Evolutionary conservation across 2,797 vertebrate genomes (phyloP), one percentile per base, ranked within the genome.

Genomic region (Sandelia bainsii): DNA sequence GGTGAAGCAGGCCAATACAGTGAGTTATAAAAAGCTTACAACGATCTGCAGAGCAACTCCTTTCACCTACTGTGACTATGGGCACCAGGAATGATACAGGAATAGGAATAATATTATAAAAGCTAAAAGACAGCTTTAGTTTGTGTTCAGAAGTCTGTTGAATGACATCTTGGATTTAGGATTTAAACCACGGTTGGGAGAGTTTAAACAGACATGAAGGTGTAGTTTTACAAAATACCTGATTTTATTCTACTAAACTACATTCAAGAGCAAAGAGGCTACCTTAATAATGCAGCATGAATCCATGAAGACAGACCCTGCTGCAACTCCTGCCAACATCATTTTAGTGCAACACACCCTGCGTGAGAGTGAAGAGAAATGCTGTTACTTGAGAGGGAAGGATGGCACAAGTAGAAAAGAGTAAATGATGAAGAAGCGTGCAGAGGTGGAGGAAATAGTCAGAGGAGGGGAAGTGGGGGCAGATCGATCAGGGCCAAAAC

Each of bases 401-500:
- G 32, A 78, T 61, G 57, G 66, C 56, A 66, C n/a, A 5, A 22
- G 53, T 11, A 46, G 50, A 61, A 56, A 71, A 12, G 27, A 51
- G 57, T 37, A 63, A 69, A 34, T 50, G 42, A 51, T n/a, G 62
- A 72, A 39, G 22, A 32, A 19, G 14, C 13, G 20, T 27, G 50
- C 25, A 68, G 54, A 60, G 53, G 54, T 65, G 40, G 25, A 58
- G 34, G 54, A 61, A 75, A 40, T 5, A 65, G 71, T 50, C 23
- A 27, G 68, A 39, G 49, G 70, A 66, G 73, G 63, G 70, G 32
- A 79, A 72, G 72, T 2, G 75, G 74, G 75, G 81, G 82, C 82
- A 80, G 80, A 87, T 87, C 75, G 58, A 89, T 90, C 54, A 39
- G 60, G 66, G 75, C 84, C 80, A 82, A 75, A 57, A 71, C 77